Conservation (phyloP, 2,113 vertebrate species). For the Phainopepla nitens region DNA sequence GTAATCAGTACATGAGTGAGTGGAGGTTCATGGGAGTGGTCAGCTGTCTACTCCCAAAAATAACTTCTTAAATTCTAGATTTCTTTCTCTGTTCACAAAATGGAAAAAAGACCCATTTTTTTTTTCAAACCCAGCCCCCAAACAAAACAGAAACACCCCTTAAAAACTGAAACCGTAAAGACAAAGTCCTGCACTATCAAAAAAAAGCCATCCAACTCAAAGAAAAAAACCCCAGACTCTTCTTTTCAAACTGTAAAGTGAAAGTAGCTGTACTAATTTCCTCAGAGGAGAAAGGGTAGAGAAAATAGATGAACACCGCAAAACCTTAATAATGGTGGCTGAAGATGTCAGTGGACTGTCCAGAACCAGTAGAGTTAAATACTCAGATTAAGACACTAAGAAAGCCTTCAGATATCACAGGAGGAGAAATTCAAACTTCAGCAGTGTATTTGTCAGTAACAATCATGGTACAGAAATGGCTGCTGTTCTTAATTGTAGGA, state of each 20-base stretch:
- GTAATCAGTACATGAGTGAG: too few relatives aligned
- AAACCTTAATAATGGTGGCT: background rate
- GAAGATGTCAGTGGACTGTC: background rate
- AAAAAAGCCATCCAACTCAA: background rate
- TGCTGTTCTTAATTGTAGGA: background rate
- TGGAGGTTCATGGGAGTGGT: background rate
- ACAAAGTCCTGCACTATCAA: background rate
- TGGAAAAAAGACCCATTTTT: background rate
- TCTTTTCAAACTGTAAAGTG: background rate
- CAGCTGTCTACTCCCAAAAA: background rate
- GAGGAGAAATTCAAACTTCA: background rate
- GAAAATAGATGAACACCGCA: background rate
- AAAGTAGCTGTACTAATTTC: background rate
- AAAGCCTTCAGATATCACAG: background rate
- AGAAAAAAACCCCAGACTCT: fast-evolving
- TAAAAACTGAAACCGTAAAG: background rate
- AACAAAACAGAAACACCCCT: background rate
- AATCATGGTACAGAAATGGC: background rate
- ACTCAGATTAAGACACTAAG: background rate
- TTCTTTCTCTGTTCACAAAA: background rate
- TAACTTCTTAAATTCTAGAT: background rate
- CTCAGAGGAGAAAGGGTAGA: background rate
- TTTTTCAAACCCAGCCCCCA: background rate
- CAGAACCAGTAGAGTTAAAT: background rate
- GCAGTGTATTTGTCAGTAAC: background rate